Conservation (phyloP, 2,797 vertebrate species). For the Peromyscus melanophrys region DNA sequence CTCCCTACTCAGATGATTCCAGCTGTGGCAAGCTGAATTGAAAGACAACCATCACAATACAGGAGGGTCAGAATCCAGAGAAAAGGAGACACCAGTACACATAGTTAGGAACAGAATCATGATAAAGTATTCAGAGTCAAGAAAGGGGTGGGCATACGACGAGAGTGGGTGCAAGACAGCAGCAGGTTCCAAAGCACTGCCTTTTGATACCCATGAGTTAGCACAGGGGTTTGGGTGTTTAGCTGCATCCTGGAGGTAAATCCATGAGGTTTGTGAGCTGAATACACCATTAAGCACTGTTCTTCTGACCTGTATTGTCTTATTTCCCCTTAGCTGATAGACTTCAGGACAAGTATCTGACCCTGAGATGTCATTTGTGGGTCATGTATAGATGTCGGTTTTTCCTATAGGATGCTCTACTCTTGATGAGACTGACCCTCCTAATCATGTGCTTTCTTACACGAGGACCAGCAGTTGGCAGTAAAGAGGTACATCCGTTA, state of each 20-base stretch:
- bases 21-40: background rate
- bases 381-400: background rate
- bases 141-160: background rate
- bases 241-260: background rate
- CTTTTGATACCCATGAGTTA: background rate
- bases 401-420: background rate
- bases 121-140: background rate
- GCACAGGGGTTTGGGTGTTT: background rate
- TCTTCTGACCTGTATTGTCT: background rate
- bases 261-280: background rate
- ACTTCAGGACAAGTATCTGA: background rate
- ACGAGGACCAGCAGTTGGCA: background rate
- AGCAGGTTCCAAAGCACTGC: background rate
- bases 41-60: background rate
- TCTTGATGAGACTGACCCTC: background rate
- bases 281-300: background rate
- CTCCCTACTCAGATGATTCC: background rate
- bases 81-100: background rate
- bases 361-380: background rate
- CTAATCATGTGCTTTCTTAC: background rate
- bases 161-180: background rate
- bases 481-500: background rate
- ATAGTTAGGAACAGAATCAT: background rate
- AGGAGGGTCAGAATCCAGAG: background rate
- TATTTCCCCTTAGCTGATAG: background rate